Base-by-base conservation (phyloP, 1,140 invertebrate species). In the Saccostrea glomerata region DNA sequence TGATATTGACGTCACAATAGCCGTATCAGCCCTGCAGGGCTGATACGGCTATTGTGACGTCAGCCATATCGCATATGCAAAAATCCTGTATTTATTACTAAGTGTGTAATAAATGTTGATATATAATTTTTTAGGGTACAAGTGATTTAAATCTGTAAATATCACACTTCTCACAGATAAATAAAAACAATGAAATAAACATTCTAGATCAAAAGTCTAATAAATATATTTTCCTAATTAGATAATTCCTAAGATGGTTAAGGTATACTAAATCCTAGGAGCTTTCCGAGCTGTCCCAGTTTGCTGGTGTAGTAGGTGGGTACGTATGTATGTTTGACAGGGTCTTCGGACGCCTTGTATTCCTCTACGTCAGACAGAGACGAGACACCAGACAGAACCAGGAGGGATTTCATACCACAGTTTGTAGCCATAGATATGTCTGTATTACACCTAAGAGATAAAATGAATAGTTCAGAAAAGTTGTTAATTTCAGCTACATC, bases 401-500 rank as follows among this genome's bases (percentile, higher is more conserved):
- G 85, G 13, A 92, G 25, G 0, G 93, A 93, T 20, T 91, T 88
- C 36, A 93, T 86, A 6, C 91, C 90, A 89, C 92, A 92, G 5
- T 86, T 86, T 47, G 91, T 90, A 73, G 91, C 93, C 89, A 92
- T 88, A 5, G 73, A 83, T 20, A 93, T 93, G 73, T 93, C 93
- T 60, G 92, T 92, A 77, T 90, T 87, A 63, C 92, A 60, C 66
- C 93, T 93, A 89, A 70, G 85, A 90, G n/a, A 63, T 9, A 85
- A n/a, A 82, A 36, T 23, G 17, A 66, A 17, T 47, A 47, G 40
- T 47, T 3, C 40, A 47, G 40, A 47, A 47, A 47, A 3, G 40
- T 47, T 47, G 40, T 47, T 47, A 2, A 47, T 47, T 47, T 47
- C 2, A 6, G n/a, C n/a, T n/a, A n/a, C n/a, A 47, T 47, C 40